Evolutionary conservation across 1,140 invertebrate genomes (phyloP), one percentile per base, ranked within the genome.

Genomic region (Theocolax elegans): DNA sequence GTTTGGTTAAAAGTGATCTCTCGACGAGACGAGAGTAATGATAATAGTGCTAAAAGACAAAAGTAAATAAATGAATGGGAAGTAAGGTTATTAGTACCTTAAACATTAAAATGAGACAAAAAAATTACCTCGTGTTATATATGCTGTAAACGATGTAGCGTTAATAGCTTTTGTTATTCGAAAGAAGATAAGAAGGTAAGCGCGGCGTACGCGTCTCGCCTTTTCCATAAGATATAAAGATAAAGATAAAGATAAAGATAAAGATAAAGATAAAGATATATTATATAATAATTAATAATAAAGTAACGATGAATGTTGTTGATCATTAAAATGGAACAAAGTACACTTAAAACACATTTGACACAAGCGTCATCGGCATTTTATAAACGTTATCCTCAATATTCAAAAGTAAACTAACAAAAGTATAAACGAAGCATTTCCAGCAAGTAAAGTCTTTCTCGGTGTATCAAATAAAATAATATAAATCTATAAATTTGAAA

Each of bases 291-390:
- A 35, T n/a, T n/a, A n/a, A n/a, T n/a, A n/a, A 38, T 64, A 35
- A 49, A 21, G n/a, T 66, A 17, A 48, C 27, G 17, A 9, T 49
- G 15, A 59, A 59, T 49, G 21, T 38, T 67, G 44, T 67, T 67
- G 35, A 59, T 49, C 42, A 67, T 49, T 59, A 67, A 58, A 31
- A 53, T 19, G 38, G n/a, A 46, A 49, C 53, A 51, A 51, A 42
- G 27, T 51, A 42, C 7, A 76, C 29, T 59, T 71, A 53, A n/a
- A 69, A 73, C 53, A 60, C 59, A 63, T 75, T 67, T 71, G 56
- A 62, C 46, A 46, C 23, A 69, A 70, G 46, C 71, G 56, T 77
- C 71, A 67, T 76, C 62, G 40, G 53, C 25, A 62, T 62, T 62
- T 54, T 64, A 29, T 63, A 70, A 64, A 70, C 64, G 40, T 70